Conservation (phyloP, 37 sponge, comb jelly and placozoan species). For the Crambe crambe region DNA sequence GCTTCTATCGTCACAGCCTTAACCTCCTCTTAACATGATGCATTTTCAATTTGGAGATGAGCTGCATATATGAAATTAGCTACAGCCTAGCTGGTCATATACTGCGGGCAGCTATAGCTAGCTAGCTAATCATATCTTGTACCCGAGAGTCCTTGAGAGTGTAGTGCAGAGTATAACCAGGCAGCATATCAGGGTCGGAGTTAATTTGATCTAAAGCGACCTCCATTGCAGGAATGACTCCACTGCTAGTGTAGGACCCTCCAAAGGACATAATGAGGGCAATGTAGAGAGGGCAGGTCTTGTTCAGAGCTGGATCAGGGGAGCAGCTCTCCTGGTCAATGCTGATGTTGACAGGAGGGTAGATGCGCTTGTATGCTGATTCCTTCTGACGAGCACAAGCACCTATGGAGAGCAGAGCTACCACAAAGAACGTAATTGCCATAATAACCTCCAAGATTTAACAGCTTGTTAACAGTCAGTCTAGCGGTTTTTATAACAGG, state of each 20-base stretch:
- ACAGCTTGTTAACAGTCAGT: too few species aligned
- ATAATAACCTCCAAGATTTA: too few species aligned
- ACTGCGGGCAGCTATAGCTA: too few species aligned
- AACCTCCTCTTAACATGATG: too few species aligned
- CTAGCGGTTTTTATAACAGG: too few species aligned
- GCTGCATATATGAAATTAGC: too few species aligned
- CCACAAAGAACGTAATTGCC: too few species aligned
- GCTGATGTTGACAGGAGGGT: neutral
- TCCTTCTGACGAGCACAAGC: too few species aligned
- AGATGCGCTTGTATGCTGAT: conserved; percentile 11
- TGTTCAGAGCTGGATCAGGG: neutral
- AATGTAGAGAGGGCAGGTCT: conserved; percentile 20
- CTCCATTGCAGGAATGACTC: conserved; percentile 25
- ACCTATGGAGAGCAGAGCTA: too few species aligned
- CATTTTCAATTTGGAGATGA: too few species aligned
- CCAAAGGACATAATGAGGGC: conserved; percentile 36
- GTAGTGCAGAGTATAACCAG: conserved; percentile 34
- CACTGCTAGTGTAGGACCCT: conserved; percentile 26
- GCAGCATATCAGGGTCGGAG: conserved; percentile 20
- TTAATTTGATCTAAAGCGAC: conserved; percentile 36
- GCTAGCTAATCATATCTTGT: conserved; percentile 4
- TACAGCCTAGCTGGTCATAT: too few species aligned
- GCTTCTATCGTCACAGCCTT: too few species aligned
- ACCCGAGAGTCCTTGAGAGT: conserved; percentile 31
- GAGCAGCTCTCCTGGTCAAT: neutral